Base-by-base conservation (phyloP, 2,888 invertebrate species). In the Agrotis ipsilon region DNA sequence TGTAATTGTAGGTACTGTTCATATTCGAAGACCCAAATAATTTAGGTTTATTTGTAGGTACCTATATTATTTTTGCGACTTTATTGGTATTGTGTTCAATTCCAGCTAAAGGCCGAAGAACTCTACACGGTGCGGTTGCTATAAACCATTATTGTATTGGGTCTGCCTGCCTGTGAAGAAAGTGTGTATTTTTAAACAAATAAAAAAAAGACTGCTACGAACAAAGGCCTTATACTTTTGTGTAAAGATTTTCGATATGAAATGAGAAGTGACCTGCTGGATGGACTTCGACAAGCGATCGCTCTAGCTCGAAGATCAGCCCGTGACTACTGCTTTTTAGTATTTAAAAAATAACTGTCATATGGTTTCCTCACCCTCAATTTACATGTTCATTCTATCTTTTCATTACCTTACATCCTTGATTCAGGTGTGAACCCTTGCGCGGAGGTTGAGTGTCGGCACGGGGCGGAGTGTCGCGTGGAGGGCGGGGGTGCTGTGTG, bases 381-480 rank as follows among this genome's bases (percentile, higher is more conserved):
- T 0, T 32, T 32, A 32, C 32, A 1, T 32, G 39, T 11, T 1
- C 4, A 9, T 11, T 11, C 1, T 39, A 39, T 11, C 39, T 9
- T 39, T 39, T 39, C 39, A n/a, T 39, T 39, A 39, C 39, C 39
- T 39, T 11, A 39, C 11, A 11, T 39, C 39, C 18, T 21, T 43
- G 2, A 2, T 21, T 68, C 92, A 98, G 98, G 98, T 63, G 97
- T 97, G 74, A 98, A 99, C 92, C 98, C 99, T 2, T 99, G 99
- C 91, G 97, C 97, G 83, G 97, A 97, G 76, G 97, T 98, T 61
- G 97, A 97, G 83, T 99, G 99, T 92, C 97, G 97, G 48, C 96
- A 97, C 80, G 98, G 98, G 32, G 98, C 98, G 86, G 98, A 98
- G 91, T 99, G 99, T 91, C 97, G 97, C 67, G 98, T 99, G 87